Conservation (phyloP, 2,797 vertebrate species). For the Craterocephalus amniculus region DNA sequence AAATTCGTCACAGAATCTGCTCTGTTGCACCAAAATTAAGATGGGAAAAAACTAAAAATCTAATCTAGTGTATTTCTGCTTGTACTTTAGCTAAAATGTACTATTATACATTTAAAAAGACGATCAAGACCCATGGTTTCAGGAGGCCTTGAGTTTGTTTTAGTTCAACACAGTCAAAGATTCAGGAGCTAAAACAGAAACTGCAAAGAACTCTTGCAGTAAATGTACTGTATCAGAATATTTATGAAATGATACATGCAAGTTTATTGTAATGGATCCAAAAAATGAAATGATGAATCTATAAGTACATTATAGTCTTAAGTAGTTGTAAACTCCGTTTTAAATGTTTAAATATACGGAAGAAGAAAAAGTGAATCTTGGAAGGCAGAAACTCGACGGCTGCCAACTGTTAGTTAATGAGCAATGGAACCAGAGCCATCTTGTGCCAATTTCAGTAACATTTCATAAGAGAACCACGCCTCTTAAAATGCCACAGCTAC, state of each 20-base stretch:
- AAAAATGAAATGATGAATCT: background rate
- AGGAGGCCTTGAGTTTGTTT: too few relatives aligned
- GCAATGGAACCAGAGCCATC: background rate
- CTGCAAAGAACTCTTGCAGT: too few relatives aligned
- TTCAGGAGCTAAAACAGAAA: too few relatives aligned
- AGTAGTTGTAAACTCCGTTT: background rate
- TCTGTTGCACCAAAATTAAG: background rate
- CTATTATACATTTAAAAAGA: background rate
- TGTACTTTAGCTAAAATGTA: too few relatives aligned
- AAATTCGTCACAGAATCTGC: background rate
- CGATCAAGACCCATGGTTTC: background rate
- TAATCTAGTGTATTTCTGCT: background rate
- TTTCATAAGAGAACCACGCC: background rate
- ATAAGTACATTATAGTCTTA: background rate
- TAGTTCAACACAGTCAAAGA: too few relatives aligned
- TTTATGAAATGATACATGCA: background rate
- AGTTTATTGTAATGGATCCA: background rate
- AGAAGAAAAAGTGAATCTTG: background rate
- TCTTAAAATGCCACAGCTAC: background rate
- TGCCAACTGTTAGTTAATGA: conserved; percentile 4
- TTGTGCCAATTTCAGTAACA: background rate
- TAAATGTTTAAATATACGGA: background rate
- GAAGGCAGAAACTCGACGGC: background rate
- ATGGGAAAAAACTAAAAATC: too few relatives aligned
- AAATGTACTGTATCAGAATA: background rate